phyloP scores from a whole-genome alignment of 1,140 invertebrate species.

The Neodiprion pinetum region DNA sequence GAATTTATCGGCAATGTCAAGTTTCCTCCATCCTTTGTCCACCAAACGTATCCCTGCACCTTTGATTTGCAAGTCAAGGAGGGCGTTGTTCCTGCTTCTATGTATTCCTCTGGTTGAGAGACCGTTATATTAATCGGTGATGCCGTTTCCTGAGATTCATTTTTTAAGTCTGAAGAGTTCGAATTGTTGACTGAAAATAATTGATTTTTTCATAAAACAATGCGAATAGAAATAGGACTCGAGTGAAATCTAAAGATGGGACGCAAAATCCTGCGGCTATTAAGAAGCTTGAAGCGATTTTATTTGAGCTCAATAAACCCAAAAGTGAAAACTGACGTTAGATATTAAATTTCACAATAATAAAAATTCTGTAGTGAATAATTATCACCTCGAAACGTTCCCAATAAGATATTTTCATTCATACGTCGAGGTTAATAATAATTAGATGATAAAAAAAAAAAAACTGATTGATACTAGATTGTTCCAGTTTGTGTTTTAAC shows the following conservation, averaged over 20 bases:
- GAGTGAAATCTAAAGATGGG: neutral
- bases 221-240: neutral
- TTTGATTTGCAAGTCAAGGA: conserved; percentile 46
- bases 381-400: too few relatives aligned
- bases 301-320: too few relatives aligned
- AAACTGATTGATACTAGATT: too few relatives aligned
- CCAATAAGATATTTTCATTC: too few relatives aligned
- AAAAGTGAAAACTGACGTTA: too few relatives aligned
- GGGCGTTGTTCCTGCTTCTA: conserved; percentile 57
- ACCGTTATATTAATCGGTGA: conserved; percentile 32
- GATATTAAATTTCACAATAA: too few relatives aligned
- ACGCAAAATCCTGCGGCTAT: neutral
- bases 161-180: neutral
- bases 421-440: too few relatives aligned
- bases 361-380: too few relatives aligned
- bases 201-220: neutral
- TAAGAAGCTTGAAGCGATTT: too few relatives aligned
- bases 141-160: too few relatives aligned
- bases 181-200: neutral
- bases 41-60: conserved; percentile 50
- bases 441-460: too few relatives aligned
- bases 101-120: conserved; percentile 50
- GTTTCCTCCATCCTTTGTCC: conserved; percentile 49
- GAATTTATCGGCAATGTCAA: conserved; percentile 53
- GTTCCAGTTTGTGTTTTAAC: too few relatives aligned